A percentile compares a stretch with the other conserved stretches of the same genome.
phyloP scores from a whole-genome alignment of 1,140 invertebrate genomes.

The Aphaenogaster rudis region DNA sequence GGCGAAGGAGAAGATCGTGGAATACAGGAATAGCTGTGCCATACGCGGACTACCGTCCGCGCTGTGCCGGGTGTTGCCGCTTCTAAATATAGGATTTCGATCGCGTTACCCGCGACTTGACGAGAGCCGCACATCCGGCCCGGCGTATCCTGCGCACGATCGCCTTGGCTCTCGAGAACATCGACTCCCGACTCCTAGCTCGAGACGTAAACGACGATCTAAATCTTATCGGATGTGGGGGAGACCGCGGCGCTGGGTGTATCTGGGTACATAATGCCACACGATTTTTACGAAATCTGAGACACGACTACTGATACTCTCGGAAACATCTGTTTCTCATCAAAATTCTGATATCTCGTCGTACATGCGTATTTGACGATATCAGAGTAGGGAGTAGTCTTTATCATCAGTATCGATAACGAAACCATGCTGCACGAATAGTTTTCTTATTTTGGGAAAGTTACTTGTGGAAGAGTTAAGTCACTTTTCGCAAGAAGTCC shows the following conservation, averaged over 20 bases:
- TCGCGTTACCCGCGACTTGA: constrained; percentile 61
- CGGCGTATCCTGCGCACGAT: constrained; percentile 47
- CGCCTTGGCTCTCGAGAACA: constrained; percentile 28
- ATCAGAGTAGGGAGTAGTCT: background rate
- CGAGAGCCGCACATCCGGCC: constrained; percentile 68
- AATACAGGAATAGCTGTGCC: constrained; percentile 74
- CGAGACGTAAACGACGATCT: background rate
- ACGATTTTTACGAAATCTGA: background rate
- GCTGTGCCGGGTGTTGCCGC: constrained; percentile 58
- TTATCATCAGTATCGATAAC: background rate
- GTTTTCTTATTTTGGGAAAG: background rate
- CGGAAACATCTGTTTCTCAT: background rate
- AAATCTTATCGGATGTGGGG: constrained; percentile 13
- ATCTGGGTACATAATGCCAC: background rate
- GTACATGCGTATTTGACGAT: background rate
- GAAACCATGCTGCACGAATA: background rate
- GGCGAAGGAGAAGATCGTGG: constrained; percentile 38
- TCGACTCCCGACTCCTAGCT: background rate
- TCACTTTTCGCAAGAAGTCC: background rate
- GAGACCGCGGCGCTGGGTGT: too few relatives aligned
- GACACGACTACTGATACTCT: background rate
- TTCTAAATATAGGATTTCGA: constrained; percentile 79
- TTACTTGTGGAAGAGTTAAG: background rate
- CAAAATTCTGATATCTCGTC: background rate
- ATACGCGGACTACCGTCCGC: constrained; percentile 64